Conservation (phyloP, 2,113 vertebrate genomes). For the Channa maculata region DNA sequence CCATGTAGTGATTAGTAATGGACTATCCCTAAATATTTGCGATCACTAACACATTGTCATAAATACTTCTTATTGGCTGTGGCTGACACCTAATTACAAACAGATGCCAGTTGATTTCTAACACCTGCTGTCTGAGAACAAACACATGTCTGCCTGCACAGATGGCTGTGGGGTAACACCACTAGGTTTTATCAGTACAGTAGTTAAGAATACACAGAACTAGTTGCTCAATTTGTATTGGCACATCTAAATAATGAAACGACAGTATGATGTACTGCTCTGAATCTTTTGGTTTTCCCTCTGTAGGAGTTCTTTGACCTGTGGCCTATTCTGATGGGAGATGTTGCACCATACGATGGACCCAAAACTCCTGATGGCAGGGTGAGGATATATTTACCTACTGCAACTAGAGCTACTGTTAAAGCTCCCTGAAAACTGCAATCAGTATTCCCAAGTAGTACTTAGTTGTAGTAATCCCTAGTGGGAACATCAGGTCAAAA, state of each 20-base stretch:
- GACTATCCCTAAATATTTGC: neutral
- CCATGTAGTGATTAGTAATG: neutral
- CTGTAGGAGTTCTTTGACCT: conserved; percentile 86
- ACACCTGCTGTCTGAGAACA: conserved; percentile 60
- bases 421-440: neutral
- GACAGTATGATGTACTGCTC: neutral
- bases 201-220: conserved; percentile 24
- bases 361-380: conserved; percentile 87
- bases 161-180: conserved; percentile 52
- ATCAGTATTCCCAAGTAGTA: neutral
- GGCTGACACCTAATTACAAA: conserved; percentile 56
- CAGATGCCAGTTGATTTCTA: conserved; percentile 56
- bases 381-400: conserved; percentile 72
- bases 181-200: conserved; percentile 12
- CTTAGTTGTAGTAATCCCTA: neutral
- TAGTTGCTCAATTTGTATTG: conserved; percentile 1
- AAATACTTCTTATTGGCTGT: conserved; percentile 34
- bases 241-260: conserved; percentile 9
- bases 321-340: conserved; percentile 87
- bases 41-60: conserved; percentile 15
- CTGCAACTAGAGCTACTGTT: neutral
- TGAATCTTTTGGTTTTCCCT: neutral
- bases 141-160: conserved; percentile 59
- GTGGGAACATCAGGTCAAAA: neutral
- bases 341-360: conserved; percentile 83